Base-by-base conservation (phyloP, 2,113 vertebrate species). In the Tachysurus fulvidraco region DNA sequence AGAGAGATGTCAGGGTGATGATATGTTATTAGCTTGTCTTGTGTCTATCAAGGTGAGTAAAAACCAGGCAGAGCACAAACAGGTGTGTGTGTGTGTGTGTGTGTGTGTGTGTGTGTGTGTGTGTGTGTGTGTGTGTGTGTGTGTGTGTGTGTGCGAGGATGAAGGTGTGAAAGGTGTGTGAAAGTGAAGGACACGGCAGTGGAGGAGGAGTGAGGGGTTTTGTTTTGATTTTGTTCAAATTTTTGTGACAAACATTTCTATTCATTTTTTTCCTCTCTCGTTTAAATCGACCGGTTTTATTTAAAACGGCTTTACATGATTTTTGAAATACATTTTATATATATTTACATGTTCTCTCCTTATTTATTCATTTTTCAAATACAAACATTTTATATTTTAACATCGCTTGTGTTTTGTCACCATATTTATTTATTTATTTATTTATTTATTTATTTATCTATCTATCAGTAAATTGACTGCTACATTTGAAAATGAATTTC, bases 11-110 rank as follows among this genome's bases (percentile, higher is more conserved):
- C 50, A 30, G 59, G 50, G 71, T 86, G 55, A 88, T 83, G 76
- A 87, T 84, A 25, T 71, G 65, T 90, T n/a, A 74, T 30, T 85
- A 80, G 71, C 36, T 28, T 85, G 83, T 85, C 86, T 64, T 17
- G 6, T 77, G 60, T n/a, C 71, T 57, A 73, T 55, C 16, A 78
- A 73, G 44, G 57, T 71, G 62, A 85, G 59, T 73, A 87, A 85
- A 87, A 74, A 74, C 78, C 17, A 17, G 81, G 65, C 46, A 86
- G 84, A 65, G 79, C 62, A 86, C 44, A 77, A 71, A 79, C 81
- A 59, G n/a, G 76, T 30, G 50, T 82, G 74, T 84, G 36, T 36
- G 36, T 36, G 36, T 36, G 36, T 36, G 36, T 36, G 36, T 36
- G 36, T 36, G 36, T 36, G 36, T 36, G 36, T 36, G 36, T n/a